Conservation (phyloP, 1,140 invertebrate species). For the Drosophila saltans region DNA sequence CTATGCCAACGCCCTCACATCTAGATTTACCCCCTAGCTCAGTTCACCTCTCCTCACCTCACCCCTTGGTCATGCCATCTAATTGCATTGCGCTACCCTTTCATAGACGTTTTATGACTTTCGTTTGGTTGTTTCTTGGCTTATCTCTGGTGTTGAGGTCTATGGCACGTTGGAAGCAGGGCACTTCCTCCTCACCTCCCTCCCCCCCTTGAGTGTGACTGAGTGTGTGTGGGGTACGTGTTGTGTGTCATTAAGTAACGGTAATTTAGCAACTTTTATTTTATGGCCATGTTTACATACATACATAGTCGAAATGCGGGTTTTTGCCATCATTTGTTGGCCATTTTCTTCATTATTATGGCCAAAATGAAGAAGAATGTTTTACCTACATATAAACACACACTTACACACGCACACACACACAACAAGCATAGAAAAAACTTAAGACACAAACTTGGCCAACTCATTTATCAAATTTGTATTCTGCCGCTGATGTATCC, state of each 20-base stretch:
- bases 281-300: slow-evolving; percentile 3
- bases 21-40: neutral
- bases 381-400: slow-evolving; percentile 6
- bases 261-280: slow-evolving; percentile 54
- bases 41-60: neutral
- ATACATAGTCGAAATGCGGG: slow-evolving; percentile 33
- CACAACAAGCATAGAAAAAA: slow-evolving; percentile 36
- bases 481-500: slow-evolving; percentile 7
- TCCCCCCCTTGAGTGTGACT: neutral
- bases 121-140: neutral
- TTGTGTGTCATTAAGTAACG: slow-evolving; percentile 64
- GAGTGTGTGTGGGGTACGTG: slow-evolving; percentile 34
- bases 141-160: slow-evolving; percentile 29
- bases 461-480: slow-evolving; percentile 28
- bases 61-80: neutral
- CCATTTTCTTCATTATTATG: slow-evolving; percentile 43
- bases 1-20: slow-evolving; percentile 23
- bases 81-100: neutral
- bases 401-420: slow-evolving; percentile 1
- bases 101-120: neutral
- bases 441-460: slow-evolving; percentile 48
- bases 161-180: slow-evolving; percentile 48
- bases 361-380: slow-evolving; percentile 35
- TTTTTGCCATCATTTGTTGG: slow-evolving; percentile 41
- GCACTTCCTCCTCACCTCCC: neutral